Conservation (phyloP, 2,113 vertebrate species). For the Notothenia coriiceps region DNA sequence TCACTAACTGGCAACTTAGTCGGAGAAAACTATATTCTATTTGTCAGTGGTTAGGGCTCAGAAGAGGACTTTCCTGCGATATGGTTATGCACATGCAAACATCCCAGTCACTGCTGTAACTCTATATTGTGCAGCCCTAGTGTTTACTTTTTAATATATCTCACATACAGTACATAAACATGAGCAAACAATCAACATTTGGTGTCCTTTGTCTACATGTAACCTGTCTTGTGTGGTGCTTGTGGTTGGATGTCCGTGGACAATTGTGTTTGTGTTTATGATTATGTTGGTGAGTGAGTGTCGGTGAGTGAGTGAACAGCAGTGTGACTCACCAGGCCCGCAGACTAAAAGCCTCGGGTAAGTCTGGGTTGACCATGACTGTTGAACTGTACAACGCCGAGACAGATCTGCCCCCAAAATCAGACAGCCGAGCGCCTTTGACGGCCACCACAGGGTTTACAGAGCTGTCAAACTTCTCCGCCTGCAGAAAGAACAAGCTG, state of each 20-base stretch:
- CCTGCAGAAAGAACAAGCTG: constrained; percentile 78
- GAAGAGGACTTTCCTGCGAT: too few relatives aligned
- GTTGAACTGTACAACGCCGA: constrained; percentile 91
- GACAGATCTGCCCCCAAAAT: constrained; percentile 92
- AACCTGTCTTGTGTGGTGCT: background rate
- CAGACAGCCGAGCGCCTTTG: constrained; percentile 92
- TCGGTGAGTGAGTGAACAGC: background rate
- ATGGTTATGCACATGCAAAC: background rate
- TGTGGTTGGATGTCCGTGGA: background rate
- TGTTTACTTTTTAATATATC: background rate
- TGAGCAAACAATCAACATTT: background rate
- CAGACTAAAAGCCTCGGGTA: constrained; percentile 91
- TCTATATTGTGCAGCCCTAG: too few relatives aligned
- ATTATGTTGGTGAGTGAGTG: background rate
- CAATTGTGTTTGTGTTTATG: constrained; percentile 15
- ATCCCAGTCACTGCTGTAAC: too few relatives aligned
- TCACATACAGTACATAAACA: background rate
- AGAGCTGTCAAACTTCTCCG: constrained; percentile 91
- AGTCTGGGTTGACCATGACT: constrained; percentile 92
- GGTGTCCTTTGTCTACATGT: background rate
- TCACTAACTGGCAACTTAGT: too few relatives aligned
- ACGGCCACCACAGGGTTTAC: constrained; percentile 91
- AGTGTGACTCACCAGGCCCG: constrained; percentile 89
- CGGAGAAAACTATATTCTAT: too few relatives aligned
- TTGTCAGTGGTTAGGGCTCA: too few relatives aligned